Evolutionary conservation across 2,888 invertebrate genomes (phyloP).

Genomic region (Cantharis lateralis): DNA sequence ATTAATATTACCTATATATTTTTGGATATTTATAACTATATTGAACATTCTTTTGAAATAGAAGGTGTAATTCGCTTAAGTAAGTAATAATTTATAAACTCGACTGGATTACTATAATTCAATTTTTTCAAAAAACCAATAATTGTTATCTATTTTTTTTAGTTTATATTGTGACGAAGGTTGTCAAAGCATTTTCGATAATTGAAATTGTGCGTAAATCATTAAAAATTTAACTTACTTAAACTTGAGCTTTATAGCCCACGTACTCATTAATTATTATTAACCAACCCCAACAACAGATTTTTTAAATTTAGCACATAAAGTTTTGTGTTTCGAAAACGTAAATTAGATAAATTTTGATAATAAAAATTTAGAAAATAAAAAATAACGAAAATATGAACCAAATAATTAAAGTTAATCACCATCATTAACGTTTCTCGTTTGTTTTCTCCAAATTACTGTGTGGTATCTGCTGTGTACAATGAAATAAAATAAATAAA

Average conservation of each 20-base stretch:
- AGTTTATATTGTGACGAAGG: background rate
- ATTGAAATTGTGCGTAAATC: background rate
- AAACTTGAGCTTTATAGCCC: background rate
- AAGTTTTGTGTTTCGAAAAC: background rate
- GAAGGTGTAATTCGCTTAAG: background rate
- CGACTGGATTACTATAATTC: background rate
- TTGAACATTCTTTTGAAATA: background rate
- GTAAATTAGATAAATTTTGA: background rate
- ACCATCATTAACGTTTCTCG: conserved; percentile 7
- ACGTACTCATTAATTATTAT: background rate
- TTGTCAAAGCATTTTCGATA: background rate
- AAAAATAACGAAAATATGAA: conserved; percentile 1
- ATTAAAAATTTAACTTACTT: background rate
- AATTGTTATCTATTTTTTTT: background rate
- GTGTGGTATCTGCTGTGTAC: background rate
- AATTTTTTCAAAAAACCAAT: background rate
- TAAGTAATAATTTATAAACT: background rate
- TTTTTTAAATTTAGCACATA: background rate
- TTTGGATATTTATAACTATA: background rate
- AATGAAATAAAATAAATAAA: background rate
- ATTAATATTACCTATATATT: background rate
- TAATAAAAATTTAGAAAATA: background rate
- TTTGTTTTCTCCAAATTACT: background rate
- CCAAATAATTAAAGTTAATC: conserved; percentile 11
- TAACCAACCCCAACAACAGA: background rate